Evolutionary conservation across 2,797 vertebrate genomes (phyloP).

Genomic region (Myripristis jacobus): DNA sequence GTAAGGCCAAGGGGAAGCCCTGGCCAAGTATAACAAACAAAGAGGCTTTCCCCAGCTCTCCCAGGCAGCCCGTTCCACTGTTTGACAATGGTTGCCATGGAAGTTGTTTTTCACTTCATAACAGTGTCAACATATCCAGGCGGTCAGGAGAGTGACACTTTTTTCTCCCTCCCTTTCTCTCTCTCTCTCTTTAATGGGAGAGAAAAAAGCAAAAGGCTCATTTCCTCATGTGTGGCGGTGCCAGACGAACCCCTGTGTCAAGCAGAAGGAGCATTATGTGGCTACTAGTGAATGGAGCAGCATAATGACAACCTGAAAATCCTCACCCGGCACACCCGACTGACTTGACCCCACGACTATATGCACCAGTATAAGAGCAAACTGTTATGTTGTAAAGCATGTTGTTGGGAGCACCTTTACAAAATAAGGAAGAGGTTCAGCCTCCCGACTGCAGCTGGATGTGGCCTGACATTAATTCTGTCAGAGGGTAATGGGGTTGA

Average conservation of each 20-base stretch:
- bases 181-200: slow-evolving; percentile 23
- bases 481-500: slow-evolving; percentile 66
- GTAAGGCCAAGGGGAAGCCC: slow-evolving; percentile 80
- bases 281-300: not conserved
- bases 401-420: slow-evolving; percentile 44
- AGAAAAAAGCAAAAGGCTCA: slow-evolving; percentile 54
- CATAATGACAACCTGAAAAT: not conserved
- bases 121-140: slow-evolving; percentile 86
- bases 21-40: slow-evolving; percentile 94
- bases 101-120: slow-evolving; percentile 91
- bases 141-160: slow-evolving; percentile 69
- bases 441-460: slow-evolving; percentile 53
- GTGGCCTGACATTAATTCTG: slow-evolving; percentile 73
- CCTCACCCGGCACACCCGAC: slow-evolving; percentile 10
- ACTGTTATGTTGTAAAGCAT: slow-evolving; percentile 5
- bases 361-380: slow-evolving; percentile 10
- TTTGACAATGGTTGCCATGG: slow-evolving; percentile 95
- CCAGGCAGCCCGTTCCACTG: slow-evolving; percentile 84
- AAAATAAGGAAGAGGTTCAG: slow-evolving; percentile 37
- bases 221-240: slow-evolving; percentile 70
- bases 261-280: not conserved
- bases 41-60: slow-evolving; percentile 92
- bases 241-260: slow-evolving; percentile 59
- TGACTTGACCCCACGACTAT: not conserved
- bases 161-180: slow-evolving; percentile 37